Percentiles rank a stretch among this genome's conserved stretches.
phyloP scores from a whole-genome alignment of 2,888 invertebrate genomes.

The Sarcophaga caerulescens region DNA sequence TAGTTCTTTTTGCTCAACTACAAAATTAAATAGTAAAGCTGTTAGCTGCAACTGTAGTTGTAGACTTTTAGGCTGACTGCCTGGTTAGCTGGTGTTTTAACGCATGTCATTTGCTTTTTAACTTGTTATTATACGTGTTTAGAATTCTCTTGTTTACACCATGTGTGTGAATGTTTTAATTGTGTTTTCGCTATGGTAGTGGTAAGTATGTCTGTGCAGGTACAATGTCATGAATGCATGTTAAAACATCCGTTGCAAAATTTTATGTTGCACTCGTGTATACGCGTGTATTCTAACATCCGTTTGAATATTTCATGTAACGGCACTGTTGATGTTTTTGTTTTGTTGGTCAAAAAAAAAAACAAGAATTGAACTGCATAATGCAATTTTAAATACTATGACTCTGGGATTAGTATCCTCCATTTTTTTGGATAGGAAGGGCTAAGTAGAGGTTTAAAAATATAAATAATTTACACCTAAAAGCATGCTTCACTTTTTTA shows the following conservation, averaged over 20 bases:
- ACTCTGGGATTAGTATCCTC: too few species aligned
- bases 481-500: neutral
- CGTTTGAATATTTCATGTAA: constrained; percentile 27
- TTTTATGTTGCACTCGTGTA: constrained; percentile 25
- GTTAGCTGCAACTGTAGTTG: constrained; percentile 7
- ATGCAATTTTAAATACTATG: too few species aligned
- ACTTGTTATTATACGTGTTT: constrained; percentile 30
- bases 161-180: neutral
- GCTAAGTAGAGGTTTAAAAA: neutral
- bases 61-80: neutral
- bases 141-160: constrained; percentile 6
- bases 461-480: neutral
- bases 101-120: constrained; percentile 38
- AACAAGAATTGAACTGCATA: too few species aligned
- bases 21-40: constrained; percentile 10
- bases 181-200: constrained; percentile 10
- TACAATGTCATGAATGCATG: constrained; percentile 58
- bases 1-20: neutral
- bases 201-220: constrained; percentile 9
- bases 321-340: too few species aligned
- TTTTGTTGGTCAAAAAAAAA: too few species aligned
- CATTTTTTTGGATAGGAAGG: too few species aligned
- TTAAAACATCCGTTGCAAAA: constrained; percentile 64
- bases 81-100: constrained; percentile 26
- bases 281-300: constrained; percentile 1